These are phyloP conservation scores for Dorcus hopei DNA, from an alignment of 2,888 invertebrate genomes.

Conservation along the genomic window DNA sequence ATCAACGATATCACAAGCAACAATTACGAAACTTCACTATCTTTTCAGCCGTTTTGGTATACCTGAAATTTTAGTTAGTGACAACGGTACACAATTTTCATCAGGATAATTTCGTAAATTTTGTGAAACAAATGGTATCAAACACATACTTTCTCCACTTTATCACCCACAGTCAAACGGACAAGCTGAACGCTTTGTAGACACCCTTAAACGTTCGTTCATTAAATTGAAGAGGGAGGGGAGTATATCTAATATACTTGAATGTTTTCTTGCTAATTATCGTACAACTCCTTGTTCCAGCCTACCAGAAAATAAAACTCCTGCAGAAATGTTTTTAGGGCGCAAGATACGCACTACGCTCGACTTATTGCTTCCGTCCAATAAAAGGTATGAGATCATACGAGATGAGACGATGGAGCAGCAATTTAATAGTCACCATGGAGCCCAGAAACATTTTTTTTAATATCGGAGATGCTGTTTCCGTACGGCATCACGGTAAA, in stretches of 20 bases:
- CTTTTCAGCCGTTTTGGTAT: slow-evolving; percentile 30
- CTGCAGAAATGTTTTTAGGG: background rate
- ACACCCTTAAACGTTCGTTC: slow-evolving; percentile 3
- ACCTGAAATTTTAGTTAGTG: slow-evolving; percentile 22
- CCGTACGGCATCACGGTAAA: background rate
- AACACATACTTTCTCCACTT: slow-evolving; percentile 14
- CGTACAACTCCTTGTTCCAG: background rate
- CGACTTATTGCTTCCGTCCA: background rate
- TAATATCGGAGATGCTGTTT: background rate
- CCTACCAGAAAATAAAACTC: background rate
- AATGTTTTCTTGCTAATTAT: background rate
- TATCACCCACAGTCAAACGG: slow-evolving; percentile 27
- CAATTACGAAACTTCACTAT: background rate
- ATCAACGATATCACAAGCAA: background rate
- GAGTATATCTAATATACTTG: too few relatives aligned
- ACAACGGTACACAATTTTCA: slow-evolving; percentile 26
- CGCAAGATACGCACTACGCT: background rate
- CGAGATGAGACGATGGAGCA: background rate
- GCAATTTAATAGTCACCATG: background rate
- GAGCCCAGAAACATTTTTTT: background rate
- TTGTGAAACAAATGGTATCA: slow-evolving; percentile 18
- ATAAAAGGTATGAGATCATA: background rate
- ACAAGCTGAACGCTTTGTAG: slow-evolving; percentile 22
- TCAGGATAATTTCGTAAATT: slow-evolving; percentile 23
- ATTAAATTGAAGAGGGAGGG: background rate